Base-by-base conservation (phyloP, 1,140 invertebrate species). In the Phocides pigmalion region DNA sequence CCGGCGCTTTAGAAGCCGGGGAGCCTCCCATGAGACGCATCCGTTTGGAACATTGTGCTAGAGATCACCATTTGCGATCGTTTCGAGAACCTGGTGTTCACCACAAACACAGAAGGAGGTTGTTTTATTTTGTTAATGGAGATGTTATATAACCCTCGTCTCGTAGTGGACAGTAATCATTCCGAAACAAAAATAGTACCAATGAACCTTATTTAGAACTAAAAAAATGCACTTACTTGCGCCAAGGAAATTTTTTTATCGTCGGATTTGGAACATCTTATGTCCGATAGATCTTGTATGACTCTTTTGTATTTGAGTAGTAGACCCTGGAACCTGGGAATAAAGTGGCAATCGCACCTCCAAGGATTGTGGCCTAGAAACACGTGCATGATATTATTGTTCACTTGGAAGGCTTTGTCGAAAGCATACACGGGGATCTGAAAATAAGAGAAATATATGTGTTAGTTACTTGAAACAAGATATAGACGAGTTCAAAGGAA, bases 281-380 rank as follows among this genome's bases (percentile, higher is more conserved):
- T 93, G 61, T 96, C 94, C 2, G 92, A 77, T 8, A 94, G 78
- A 76, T 97, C 95, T 50, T 92, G 90, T 28, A 97, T 93, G 35
- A 96, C 91, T 14, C 92, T 86, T 47, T 93, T 92, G 78, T 97
- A 96, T 77, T 96, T 95, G 58, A 94, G 93, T 1, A 97, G 77
- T 15, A 97, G 88, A 37, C 95, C 93, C 68, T 96, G 95, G 72
- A 97, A 96, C 17, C 93, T 92, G 11, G 96, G 95, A 3, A 95
- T 95, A 74, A 96, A 97, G 28, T 93, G 92, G 68, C 96, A 97
- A 72, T 96, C 95, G 79, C 96, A 97, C 58, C 93, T 92, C 96
- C 96, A 97, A 0, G 96, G 95, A 92, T 97, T 97, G 37, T 93
- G 89, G 1, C 95, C 96, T 0, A 97, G 89, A 71, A 93, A 94